Evolutionary conservation across 2,888 invertebrate genomes (phyloP), one percentile per base, ranked within the genome.

Genomic region (Periphyllus acericola): DNA sequence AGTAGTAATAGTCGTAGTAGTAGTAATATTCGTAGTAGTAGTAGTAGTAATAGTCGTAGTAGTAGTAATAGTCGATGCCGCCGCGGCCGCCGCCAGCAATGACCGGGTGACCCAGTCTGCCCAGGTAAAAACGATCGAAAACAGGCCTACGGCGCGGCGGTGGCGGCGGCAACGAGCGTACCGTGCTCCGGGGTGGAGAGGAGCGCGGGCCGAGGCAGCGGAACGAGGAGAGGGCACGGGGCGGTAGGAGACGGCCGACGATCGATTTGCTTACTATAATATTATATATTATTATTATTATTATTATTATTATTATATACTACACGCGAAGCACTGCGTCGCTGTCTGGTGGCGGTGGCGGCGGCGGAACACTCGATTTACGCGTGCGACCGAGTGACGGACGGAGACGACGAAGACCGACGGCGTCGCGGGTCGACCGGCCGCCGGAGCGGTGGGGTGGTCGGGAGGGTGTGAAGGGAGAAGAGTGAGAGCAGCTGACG

Each of bases 71-170:
- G 79, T 40, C 71, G 68, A 29, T 36, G 68, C 21, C 79, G 75
- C 52, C 25, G 60, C 21, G 34, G 66, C 74, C 40, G 74, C 60
- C 40, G 76, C 46, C 34, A 25, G 72, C 80, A 81, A 87, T 87
- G 87, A 87, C 87, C 87, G 87, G 87, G 87, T 87, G 87, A 87
- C 87, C 87, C 87, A 87, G 87, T 87, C 87, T 81, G 86, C 80
- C 80, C 87, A 81, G 80, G 87, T 81, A 81, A 80, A 82, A 87
- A 80, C 87, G 87, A 87, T 87, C 87, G 87, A 87, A 87, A 81
- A 80, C 87, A 66, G 87, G 87, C 87, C 87, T 87, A 87, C 87
- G 87, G 79, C 79, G n/a, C 4, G 21, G 46, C 71, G 71, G 83
- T 75, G 55, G 36, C 81, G 68, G 36, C 71, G 46, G n/a, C 83